Evolutionary conservation across 2,888 invertebrate species (phyloP).

Genomic region (Globia sparganii): DNA sequence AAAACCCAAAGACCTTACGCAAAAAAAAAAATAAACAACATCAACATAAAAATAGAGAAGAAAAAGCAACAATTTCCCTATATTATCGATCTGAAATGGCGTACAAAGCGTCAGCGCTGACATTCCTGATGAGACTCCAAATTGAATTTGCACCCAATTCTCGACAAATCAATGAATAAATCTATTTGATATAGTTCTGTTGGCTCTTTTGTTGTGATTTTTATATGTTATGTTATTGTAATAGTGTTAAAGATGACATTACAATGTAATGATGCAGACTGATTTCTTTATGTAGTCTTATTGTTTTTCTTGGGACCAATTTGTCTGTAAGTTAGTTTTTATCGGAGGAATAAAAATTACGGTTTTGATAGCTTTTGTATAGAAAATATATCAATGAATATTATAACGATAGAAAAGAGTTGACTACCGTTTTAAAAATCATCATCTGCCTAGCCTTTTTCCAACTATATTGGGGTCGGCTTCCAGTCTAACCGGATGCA

Average conservation of each 20-base stretch:
- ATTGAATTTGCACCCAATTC: constrained; percentile 66
- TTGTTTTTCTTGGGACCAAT: neutral
- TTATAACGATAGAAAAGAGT: neutral
- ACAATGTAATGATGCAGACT: neutral
- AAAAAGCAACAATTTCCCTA: neutral
- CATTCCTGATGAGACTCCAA: constrained; percentile 59
- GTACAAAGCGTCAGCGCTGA: constrained; percentile 33
- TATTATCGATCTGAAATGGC: constrained; percentile 23
- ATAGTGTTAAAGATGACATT: neutral
- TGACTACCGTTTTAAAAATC: neutral
- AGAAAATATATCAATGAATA: neutral
- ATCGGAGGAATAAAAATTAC: neutral
- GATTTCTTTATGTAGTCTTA: neutral
- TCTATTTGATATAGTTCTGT: constrained; percentile 29
- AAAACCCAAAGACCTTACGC: neutral
- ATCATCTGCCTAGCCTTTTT: too few species aligned
- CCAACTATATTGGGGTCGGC: too few species aligned
- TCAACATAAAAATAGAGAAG: neutral
- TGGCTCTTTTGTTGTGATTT: constrained; percentile 1
- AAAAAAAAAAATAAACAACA: neutral
- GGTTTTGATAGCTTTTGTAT: neutral
- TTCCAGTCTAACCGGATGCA: too few species aligned
- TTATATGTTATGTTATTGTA: constrained; percentile 5
- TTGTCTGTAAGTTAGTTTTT: neutral
- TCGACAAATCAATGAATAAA: constrained; percentile 53